A percentile compares a stretch with the other conserved stretches of the same genome.
Conservation (phyloP, 2,797 vertebrate genomes). For the Neostethus bicornis region DNA sequence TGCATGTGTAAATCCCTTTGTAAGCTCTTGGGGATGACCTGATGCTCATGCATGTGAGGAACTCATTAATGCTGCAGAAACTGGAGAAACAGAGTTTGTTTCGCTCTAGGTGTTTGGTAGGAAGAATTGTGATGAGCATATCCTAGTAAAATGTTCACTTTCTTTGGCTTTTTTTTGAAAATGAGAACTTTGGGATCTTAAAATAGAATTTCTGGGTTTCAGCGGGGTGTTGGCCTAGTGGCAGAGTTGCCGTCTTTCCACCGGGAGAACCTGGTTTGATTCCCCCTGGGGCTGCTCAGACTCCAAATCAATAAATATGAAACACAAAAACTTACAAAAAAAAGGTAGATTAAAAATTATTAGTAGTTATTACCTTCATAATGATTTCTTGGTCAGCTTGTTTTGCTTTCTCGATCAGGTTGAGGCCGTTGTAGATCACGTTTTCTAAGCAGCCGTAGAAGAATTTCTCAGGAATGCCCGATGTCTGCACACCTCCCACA, state of each 20-base stretch:
- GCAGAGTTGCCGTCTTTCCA: too few species aligned
- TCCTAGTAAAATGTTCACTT: neutral
- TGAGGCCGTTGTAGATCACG: constrained; percentile 84
- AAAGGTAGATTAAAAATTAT: too few species aligned
- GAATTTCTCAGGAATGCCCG: constrained; percentile 67
- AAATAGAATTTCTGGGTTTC: too few species aligned
- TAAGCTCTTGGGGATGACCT: neutral
- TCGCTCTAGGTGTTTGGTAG: neutral
- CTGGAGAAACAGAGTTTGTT: neutral
- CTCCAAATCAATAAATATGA: too few species aligned
- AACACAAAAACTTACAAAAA: too few species aligned
- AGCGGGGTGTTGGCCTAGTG: too few species aligned
- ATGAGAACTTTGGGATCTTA: neutral
- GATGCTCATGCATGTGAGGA: neutral
- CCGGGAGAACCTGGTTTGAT: too few species aligned
- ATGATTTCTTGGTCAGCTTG: constrained; percentile 78
- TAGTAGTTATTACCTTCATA: constrained; percentile 78
- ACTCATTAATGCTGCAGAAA: neutral
- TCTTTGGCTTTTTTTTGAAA: neutral
- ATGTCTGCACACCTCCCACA: constrained; percentile 83
- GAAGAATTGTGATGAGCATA: neutral
- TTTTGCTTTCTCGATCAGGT: constrained; percentile 82
- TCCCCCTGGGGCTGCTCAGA: too few species aligned
- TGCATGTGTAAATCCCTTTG: neutral
- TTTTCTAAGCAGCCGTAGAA: constrained; percentile 94